phyloP scores from a whole-genome alignment of 1,140 invertebrate genomes.

The Bombyx mandarina region DNA sequence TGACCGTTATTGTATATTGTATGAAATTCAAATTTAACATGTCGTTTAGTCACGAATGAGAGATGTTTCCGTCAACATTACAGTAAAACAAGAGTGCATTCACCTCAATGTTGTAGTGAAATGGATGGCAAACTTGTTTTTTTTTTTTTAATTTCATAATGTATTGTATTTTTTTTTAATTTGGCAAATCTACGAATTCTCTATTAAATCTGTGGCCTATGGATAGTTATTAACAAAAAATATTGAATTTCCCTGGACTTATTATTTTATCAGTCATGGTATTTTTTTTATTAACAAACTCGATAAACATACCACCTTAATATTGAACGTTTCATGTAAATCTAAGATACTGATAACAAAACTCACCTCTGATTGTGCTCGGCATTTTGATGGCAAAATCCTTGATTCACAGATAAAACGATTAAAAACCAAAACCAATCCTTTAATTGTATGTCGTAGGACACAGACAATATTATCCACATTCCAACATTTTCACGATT shows the following conservation, averaged over 20 bases:
- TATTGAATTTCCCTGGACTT: no score
- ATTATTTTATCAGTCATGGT: no score
- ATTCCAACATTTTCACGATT: slow-evolving; percentile 31
- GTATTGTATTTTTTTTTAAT: no score
- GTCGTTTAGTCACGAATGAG: not conserved
- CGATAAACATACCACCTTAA: no score
- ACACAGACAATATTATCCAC: slow-evolving; percentile 42
- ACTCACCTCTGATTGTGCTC: slow-evolving; percentile 60
- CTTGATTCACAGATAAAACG: slow-evolving; percentile 19
- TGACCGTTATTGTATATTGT: not conserved
- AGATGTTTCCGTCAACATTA: slow-evolving; percentile 5
- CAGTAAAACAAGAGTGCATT: not conserved
- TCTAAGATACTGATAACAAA: slow-evolving; percentile 1
- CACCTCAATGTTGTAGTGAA: slow-evolving; percentile 2
- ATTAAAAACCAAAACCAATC: slow-evolving; percentile 28
- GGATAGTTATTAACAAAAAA: no score
- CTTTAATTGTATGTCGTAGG: slow-evolving; percentile 13
- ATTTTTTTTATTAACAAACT: no score
- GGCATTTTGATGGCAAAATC: slow-evolving; percentile 58
- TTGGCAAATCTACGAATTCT: no score
- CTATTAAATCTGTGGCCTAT: no score
- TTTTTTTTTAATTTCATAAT: no score
- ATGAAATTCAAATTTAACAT: slow-evolving; percentile 5
- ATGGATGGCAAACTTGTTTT: not conserved
- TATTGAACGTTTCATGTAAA: no score